Evolutionary conservation across 2,113 vertebrate species (phyloP), one percentile per base, ranked within the genome.

Genomic region (Hassar affinis): DNA sequence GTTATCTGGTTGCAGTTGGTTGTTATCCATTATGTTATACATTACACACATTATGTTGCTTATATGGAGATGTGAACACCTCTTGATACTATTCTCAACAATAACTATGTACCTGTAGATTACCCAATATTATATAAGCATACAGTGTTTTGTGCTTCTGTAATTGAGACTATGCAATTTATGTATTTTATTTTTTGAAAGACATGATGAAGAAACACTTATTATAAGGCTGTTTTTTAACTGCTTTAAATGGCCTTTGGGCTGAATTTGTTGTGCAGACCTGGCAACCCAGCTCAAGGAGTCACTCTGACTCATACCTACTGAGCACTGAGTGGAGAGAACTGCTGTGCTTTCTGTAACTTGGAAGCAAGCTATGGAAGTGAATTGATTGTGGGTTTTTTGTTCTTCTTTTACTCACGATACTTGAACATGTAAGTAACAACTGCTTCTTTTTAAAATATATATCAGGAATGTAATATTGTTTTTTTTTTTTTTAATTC

Each of bases 231-330:
- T 11, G 18, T 38, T 20, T 35, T 61, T 30, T 30, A 66, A 17
- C 35, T 38, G 18, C 33, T 10, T 38, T 22, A 68, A 42, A 68
- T 68, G 35, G 1, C 18, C 2, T 68, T 68, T 68, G 33, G 64
- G 35, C 3, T 68, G 64, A 20, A 38, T 20, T 38, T 71, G 22
- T 71, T 20, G 25, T 45, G n/a, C 22, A 45, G 38, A 71, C 3
- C 18, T 68, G 64, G 64, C 64, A 68, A 68, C 64, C 68, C 22
- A 45, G 68, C 22, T 45, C 3, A 71, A 14, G 18, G 38, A 45
- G 38, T 47, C 38, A 71, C 6, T 71, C 22, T 71, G 68, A 71
- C 22, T 71, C 68, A 71, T 71, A 45, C 38, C 64, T 68, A 38
- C 33, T 38, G 18, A 38, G 64, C 7, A 68, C 2, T 20, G 64